Percentiles rank a stretch among this genome's conserved stretches.
These are phyloP conservation scores for Yasuhikotakia modesta DNA, from an alignment of 2,797 vertebrate species.

Conservation along the genomic window DNA sequence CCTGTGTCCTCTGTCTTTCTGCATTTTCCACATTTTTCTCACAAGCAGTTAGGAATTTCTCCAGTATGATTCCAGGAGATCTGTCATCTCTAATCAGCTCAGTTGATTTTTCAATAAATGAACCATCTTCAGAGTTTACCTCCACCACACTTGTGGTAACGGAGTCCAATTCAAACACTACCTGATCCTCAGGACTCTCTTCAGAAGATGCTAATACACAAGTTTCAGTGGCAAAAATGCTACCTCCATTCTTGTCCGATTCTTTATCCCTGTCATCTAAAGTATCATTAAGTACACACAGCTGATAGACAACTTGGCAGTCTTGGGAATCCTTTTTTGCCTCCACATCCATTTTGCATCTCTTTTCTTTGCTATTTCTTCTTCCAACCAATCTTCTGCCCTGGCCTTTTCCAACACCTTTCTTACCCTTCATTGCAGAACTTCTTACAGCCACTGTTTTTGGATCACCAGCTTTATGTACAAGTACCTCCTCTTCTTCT, in stretches of 20 bases:
- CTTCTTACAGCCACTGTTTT: slow-evolving; percentile 25
- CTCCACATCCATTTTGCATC: slow-evolving; percentile 39
- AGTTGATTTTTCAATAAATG: slow-evolving; percentile 49
- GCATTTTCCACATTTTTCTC: slow-evolving; percentile 43
- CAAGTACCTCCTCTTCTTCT: slow-evolving; percentile 73
- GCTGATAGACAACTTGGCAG: slow-evolving; percentile 72
- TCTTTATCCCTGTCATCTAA: slow-evolving; percentile 56
- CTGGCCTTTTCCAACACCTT: slow-evolving; percentile 39
- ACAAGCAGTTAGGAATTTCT: slow-evolving; percentile 67
- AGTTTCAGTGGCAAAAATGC: slow-evolving; percentile 17
- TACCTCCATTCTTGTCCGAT: slow-evolving; percentile 9
- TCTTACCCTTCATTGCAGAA: slow-evolving; percentile 44
- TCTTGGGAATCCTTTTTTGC: slow-evolving; percentile 64
- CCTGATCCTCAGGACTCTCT: slow-evolving; percentile 61
- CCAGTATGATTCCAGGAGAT: slow-evolving; percentile 72
- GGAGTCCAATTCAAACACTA: slow-evolving; percentile 66
- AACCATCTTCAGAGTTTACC: slow-evolving; percentile 53
- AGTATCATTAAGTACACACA: slow-evolving; percentile 56
- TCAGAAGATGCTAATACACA: slow-evolving; percentile 49
- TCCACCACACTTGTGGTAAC: slow-evolving; percentile 63
- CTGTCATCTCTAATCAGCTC: slow-evolving; percentile 56
- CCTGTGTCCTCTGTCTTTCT: slow-evolving; percentile 51
- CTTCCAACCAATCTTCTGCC: slow-evolving; percentile 50
- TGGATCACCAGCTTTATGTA: slow-evolving; percentile 49
- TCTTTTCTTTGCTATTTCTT: slow-evolving; percentile 41